Conservation (phyloP, 2,797 vertebrate species). For the Trachops cirrhosus region DNA sequence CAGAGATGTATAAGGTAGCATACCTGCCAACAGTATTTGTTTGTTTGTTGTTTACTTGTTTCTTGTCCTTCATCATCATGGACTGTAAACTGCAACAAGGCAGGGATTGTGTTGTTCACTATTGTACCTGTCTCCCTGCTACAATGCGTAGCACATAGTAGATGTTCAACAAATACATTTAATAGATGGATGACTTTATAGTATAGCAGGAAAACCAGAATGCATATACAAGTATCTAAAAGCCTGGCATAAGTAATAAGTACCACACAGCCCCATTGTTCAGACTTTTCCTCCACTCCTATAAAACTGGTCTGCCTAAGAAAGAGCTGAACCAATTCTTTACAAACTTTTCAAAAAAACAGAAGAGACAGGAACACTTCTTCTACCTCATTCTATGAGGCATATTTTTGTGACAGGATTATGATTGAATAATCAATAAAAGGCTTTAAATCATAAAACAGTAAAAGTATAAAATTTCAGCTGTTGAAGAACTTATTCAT, state of each 20-base stretch:
- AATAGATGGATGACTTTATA: background rate
- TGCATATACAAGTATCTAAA: background rate
- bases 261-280: background rate
- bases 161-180: background rate
- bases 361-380: background rate
- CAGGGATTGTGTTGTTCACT: background rate
- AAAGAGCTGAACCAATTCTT: background rate
- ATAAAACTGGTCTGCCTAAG: background rate
- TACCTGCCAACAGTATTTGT: background rate
- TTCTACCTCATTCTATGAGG: background rate
- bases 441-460: background rate
- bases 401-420: constrained; percentile 14
- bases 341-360: background rate
- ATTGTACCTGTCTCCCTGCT: background rate
- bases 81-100: background rate
- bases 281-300: background rate
- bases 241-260: background rate
- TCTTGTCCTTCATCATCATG: background rate
- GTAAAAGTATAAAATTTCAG: background rate
- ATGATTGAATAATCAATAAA: background rate
- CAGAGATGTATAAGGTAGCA: background rate
- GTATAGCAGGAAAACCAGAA: background rate
- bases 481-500: background rate
- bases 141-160: background rate
- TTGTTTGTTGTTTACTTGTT: background rate